Evolutionary conservation across 2,797 vertebrate species (phyloP), one percentile per base, ranked within the genome.

Genomic region (Gallirallus australis): DNA sequence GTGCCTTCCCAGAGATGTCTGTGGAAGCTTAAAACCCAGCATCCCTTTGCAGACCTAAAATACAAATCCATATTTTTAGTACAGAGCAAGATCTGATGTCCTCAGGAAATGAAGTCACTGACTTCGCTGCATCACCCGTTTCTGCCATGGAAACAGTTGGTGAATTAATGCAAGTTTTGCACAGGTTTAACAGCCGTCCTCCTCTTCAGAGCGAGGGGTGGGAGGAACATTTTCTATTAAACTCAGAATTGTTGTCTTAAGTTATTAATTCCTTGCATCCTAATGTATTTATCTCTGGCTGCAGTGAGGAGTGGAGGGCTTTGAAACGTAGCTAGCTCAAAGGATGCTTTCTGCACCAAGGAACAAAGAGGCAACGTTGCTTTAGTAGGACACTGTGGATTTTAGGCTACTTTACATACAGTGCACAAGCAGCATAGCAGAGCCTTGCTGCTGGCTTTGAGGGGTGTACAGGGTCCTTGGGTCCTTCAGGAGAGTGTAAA

Each of bases 141-240:
- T 92, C 93, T 96, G 94, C 94, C 95, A 96, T 95, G 96, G 96
- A 96, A 96, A 96, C 96, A 96, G 95, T 95, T 94, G 93, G 88
- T 95, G 93, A 94, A 96, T 96, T 95, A 96, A 96, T 94, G 95
- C 94, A 95, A 96, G 96, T 96, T 96, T 94, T 95, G 88, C 88
- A 87, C 90, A 95, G 94, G 92, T 94, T 96, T 95, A 96, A 89
- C 94, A 90, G 78, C 90, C 93, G 19, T 95, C 96, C 88, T 96
- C 90, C 96, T 95, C 92, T 95, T 96, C 86, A 89, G 90, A 92
- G 86, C 17, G 47, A 81, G 61, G 31, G 78, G 90, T 95, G 86
- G 96, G 96, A 96, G 88, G 95, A 95, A 96, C 90, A 82, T 93
- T 93, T 94, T 97, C 92, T 95, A 78, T 96, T 95, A 95, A 96